Base-by-base conservation (phyloP, 2,888 invertebrate genomes). In the Brachyptera risi region DNA sequence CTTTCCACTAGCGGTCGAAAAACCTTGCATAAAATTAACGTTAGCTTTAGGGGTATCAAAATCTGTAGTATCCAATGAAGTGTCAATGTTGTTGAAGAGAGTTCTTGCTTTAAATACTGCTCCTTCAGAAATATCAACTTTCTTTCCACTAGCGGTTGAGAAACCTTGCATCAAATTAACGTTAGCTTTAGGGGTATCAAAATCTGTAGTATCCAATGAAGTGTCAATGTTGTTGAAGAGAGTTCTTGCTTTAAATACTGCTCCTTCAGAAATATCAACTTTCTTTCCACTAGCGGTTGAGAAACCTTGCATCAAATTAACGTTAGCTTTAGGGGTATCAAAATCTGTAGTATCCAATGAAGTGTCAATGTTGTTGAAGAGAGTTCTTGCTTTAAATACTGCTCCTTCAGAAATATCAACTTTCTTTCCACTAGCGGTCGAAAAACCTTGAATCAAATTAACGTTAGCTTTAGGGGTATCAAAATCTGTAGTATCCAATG, bases 1-100 rank as follows among this genome's bases (percentile, higher is more conserved):
- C 59, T 67, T 68, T 11, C 71, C 70, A 61, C 68, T 71, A 5
- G 74, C 74, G 17, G 76, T 75, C 63, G 68, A 66, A 60, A 73
- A 73, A 26, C 71, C 71, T 44, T 13, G 15, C 40, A 13, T n/a
- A n/a, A n/a, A n/a, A n/a, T n/a, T n/a, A 59, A 11, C n/a, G n/a
- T n/a, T 11, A 59, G 11, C 38, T 21, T n/a, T 1, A 1, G 47
- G 47, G n/a, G 17, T 13, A 17, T 47, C 7, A 35, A 13, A 64
- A 9, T 56, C 44, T 19, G 15, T 9, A 26, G 50, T 42, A 15
- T 23, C 21, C 5, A 5, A 5, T 74, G 35, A 66, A 75, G 73
- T 69, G 71, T 73, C 3, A 76, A 19, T 26, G 24, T 64, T 49
- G 42, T 70, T 56, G 54, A 38, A 47, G 50, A 64, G 9, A 65